phyloP scores from a whole-genome alignment of 2,888 invertebrate species.

The Xiphydria camelus region DNA sequence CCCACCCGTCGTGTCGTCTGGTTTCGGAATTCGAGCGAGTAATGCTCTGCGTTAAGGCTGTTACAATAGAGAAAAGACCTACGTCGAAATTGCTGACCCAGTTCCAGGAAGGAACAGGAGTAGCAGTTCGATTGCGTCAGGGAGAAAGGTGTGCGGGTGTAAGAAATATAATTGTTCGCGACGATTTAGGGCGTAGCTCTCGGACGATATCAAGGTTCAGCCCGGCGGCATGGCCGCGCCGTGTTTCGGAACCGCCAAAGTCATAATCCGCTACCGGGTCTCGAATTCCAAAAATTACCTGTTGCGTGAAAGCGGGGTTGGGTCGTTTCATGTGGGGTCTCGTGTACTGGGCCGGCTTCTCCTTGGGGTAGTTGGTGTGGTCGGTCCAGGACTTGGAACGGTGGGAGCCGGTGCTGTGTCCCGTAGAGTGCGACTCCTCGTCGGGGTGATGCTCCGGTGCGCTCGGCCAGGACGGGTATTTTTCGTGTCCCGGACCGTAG shows the following conservation, averaged over 20 bases:
- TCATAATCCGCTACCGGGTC: no score
- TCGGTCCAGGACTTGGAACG: conserved; percentile 74
- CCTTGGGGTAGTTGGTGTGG: conserved; percentile 72
- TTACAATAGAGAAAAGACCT: not conserved
- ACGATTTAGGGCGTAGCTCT: conserved; percentile 29
- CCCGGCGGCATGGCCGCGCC: no score
- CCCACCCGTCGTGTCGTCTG: not conserved
- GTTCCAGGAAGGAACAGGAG: conserved; percentile 2
- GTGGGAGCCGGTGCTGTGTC: conserved; percentile 62
- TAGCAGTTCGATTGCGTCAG: conserved; percentile 28
- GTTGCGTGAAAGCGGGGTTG: conserved; percentile 64
- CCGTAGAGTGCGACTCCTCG: conserved; percentile 48
- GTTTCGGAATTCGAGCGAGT: not conserved
- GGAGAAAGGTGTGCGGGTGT: conserved; percentile 41
- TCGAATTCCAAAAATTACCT: conserved; percentile 54
- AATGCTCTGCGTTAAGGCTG: not conserved
- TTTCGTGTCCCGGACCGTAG: conserved; percentile 74
- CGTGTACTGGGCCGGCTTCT: conserved; percentile 66
- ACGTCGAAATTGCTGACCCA: not conserved
- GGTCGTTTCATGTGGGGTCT: conserved; percentile 68
- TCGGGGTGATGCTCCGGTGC: conserved; percentile 62
- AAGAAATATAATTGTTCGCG: conserved; percentile 39
- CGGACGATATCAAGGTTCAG: conserved; percentile 28
- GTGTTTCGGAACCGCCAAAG: no score
- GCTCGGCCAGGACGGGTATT: conserved; percentile 76